A percentile compares a stretch with the other conserved stretches of the same genome.
Conservation (phyloP, 1,140 invertebrate species). For the Tetramorium parvispinum region DNA sequence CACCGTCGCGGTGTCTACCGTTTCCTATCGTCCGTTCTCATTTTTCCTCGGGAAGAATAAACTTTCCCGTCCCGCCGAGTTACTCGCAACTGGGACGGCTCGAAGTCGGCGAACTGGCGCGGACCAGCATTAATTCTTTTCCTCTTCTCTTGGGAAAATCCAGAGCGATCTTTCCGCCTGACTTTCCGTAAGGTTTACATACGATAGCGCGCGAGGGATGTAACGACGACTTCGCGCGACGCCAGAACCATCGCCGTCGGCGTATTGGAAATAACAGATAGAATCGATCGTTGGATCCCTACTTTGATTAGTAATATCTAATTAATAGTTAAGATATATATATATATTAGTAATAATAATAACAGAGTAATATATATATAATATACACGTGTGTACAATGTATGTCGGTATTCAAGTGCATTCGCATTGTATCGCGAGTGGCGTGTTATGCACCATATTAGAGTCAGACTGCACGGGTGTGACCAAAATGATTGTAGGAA, state of each 20-base stretch:
- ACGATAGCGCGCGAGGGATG: not conserved
- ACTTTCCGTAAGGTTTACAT: not conserved
- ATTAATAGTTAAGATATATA: conserved; percentile 62
- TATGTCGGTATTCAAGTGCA: conserved; percentile 65
- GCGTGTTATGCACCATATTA: conserved; percentile 30
- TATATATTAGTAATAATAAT: conserved; percentile 59
- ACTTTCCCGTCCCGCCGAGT: conserved; percentile 21
- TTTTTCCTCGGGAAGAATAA: conserved; percentile 31
- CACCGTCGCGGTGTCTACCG: conserved; percentile 7
- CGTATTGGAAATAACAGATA: conserved; percentile 69
- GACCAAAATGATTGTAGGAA: conserved; percentile 49
- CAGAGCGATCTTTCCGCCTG: not conserved
- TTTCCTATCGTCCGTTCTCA: not conserved
- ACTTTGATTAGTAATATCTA: conserved; percentile 69
- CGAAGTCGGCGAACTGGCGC: conserved; percentile 22
- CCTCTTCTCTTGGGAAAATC: not conserved
- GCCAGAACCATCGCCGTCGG: conserved; percentile 44
- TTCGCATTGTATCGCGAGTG: conserved; percentile 48
- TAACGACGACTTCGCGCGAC: conserved; percentile 52
- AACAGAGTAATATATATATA: conserved; percentile 64
- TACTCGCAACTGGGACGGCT: conserved; percentile 26
- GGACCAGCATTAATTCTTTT: conserved; percentile 36
- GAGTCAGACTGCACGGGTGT: conserved; percentile 49
- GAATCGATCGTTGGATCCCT: conserved; percentile 69
- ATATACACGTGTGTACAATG: conserved; percentile 67